Evolutionary conservation across 2,888 invertebrate genomes (phyloP).

Genomic region (Eumerus sabulonum): DNA sequence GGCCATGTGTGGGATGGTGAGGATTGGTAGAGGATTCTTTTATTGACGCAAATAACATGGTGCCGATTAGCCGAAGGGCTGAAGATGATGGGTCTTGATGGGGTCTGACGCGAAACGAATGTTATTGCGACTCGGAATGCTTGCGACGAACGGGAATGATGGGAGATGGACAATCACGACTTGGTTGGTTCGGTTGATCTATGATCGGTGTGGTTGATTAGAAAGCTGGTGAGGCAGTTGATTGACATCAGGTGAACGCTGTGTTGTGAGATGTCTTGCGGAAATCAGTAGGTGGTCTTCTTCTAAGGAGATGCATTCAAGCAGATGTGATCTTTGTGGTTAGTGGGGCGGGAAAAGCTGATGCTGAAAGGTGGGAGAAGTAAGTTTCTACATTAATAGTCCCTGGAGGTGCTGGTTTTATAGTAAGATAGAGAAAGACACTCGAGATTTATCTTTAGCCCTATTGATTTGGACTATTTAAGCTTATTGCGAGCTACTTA

Average conservation of each 20-base stretch:
- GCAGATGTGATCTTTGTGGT: no score
- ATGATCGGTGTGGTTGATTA: constrained; percentile 31
- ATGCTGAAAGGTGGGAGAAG: no score
- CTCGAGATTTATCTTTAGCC: no score
- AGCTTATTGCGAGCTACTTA: no score
- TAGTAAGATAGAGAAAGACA: no score
- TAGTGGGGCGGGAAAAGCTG: no score
- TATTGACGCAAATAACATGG: constrained; percentile 61
- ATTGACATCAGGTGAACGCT: constrained; percentile 5
- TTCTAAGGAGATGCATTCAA: neutral
- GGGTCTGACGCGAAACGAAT: constrained; percentile 26
- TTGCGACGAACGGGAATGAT: constrained; percentile 19
- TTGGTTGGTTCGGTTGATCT: constrained; percentile 10
- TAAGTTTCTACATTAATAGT: no score
- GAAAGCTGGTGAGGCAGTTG: constrained; percentile 26
- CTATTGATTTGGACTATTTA: no score
- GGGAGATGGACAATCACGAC: constrained; percentile 20
- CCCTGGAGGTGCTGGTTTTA: no score
- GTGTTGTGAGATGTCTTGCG: neutral
- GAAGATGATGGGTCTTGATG: constrained; percentile 16
- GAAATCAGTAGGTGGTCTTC: constrained; percentile 13
- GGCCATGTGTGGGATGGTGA: constrained; percentile 2
- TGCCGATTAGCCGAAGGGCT: constrained; percentile 28
- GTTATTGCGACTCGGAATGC: constrained; percentile 39
- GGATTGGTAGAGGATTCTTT: constrained; percentile 27